phyloP scores from a whole-genome alignment of 2,113 vertebrate genomes.

The Cisticola juncidis region DNA sequence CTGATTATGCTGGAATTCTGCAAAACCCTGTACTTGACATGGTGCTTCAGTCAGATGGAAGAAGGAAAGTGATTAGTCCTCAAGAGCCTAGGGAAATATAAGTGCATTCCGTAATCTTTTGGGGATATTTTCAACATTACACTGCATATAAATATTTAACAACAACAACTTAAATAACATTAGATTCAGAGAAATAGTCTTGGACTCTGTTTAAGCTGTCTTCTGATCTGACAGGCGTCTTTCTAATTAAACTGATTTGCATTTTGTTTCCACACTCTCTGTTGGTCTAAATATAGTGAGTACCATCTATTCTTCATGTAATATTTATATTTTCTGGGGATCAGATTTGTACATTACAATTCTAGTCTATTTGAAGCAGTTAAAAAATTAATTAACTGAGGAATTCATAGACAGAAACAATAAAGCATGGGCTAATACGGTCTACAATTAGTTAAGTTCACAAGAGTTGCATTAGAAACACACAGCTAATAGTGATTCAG shows the following conservation, averaged over 20 bases:
- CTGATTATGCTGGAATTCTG: background rate
- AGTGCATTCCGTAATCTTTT: background rate
- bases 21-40: background rate
- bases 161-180: constrained; percentile 12
- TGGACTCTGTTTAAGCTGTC: background rate
- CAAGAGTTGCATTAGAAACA: background rate
- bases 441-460: background rate
- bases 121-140: background rate
- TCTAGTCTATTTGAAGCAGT: background rate
- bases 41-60: background rate
- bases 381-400: background rate
- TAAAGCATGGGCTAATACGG: background rate
- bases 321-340: constrained; percentile 3
- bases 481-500: background rate
- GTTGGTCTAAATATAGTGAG: background rate
- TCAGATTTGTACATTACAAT: background rate
- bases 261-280: background rate
- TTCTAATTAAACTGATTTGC: constrained; percentile 27
- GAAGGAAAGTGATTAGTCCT: background rate
- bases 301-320: background rate
- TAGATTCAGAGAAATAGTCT: background rate
- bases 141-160: constrained; percentile 41
- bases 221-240: constrained; percentile 22
- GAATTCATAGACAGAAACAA: background rate
- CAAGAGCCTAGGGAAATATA: background rate